Conservation (phyloP, 1,140 invertebrate species). For the Popillia japonica region DNA sequence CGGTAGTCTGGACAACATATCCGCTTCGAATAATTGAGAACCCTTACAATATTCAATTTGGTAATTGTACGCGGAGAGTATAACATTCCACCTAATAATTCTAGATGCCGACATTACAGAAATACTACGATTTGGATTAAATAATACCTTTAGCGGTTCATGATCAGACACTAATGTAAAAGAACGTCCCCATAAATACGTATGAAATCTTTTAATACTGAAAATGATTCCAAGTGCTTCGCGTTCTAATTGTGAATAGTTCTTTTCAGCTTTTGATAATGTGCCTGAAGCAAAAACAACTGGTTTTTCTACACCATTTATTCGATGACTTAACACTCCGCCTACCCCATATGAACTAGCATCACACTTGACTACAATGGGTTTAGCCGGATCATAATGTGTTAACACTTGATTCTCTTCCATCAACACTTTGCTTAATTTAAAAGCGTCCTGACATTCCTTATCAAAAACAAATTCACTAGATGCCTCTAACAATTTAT, state of each 20-base stretch:
- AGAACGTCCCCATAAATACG: too few species aligned
- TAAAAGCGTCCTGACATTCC: slow-evolving; percentile 29
- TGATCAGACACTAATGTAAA: slow-evolving; percentile 31
- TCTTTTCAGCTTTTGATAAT: too few species aligned
- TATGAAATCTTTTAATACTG: slow-evolving; percentile 52
- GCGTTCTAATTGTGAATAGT: slow-evolving; percentile 50
- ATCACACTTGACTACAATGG: slow-evolving; percentile 57
- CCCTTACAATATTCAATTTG: too few species aligned
- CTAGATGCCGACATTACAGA: slow-evolving; percentile 39
- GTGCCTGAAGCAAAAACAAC: too few species aligned
- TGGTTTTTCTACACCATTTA: slow-evolving; percentile 40
- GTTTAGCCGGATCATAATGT: slow-evolving; percentile 44
- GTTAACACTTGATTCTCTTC: slow-evolving; percentile 29
- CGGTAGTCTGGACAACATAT: too few species aligned
- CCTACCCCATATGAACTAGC: slow-evolving; percentile 46
- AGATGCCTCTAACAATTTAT: not conserved
- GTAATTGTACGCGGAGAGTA: slow-evolving; percentile 39
- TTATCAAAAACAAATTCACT: not conserved
- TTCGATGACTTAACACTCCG: slow-evolving; percentile 42
- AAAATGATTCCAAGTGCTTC: too few species aligned
- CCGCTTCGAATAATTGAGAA: too few species aligned
- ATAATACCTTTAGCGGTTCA: slow-evolving; percentile 34
- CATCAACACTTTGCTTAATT: slow-evolving; percentile 36
- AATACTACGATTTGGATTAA: slow-evolving; percentile 33
- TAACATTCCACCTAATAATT: slow-evolving; percentile 40